These are phyloP conservation scores for Argyresthia albistria DNA, from an alignment of 2,888 invertebrate genomes.

Conservation along the genomic window DNA sequence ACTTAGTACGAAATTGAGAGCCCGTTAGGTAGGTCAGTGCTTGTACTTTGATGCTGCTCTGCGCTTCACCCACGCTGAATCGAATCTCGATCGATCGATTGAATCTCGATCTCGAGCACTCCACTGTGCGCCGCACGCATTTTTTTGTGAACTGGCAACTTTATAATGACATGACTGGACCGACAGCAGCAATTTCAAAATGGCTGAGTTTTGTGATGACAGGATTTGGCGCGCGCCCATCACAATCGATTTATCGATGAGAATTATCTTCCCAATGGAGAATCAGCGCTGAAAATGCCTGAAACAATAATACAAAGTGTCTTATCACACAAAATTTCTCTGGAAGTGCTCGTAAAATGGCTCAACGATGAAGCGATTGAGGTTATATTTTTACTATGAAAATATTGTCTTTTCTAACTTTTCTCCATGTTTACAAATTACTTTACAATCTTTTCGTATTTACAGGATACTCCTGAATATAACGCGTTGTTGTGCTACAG, in stretches of 20 bases:
- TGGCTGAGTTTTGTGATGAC: neutral
- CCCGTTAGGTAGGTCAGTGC: too few relatives aligned
- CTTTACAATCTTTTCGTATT: neutral
- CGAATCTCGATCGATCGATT: too few relatives aligned
- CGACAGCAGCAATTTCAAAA: too few relatives aligned
- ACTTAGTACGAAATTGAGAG: too few relatives aligned
- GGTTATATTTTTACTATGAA: slow-evolving; percentile 26
- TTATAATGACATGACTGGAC: neutral
- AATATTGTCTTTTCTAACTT: slow-evolving; percentile 24
- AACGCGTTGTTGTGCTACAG: slow-evolving; percentile 46
- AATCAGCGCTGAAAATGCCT: slow-evolving; percentile 43
- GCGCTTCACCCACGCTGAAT: too few relatives aligned
- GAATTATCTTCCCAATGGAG: slow-evolving; percentile 16
- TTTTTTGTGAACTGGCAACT: neutral
- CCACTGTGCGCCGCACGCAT: too few relatives aligned
- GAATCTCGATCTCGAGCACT: too few relatives aligned
- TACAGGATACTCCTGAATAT: slow-evolving; percentile 46
- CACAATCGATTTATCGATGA: slow-evolving; percentile 27
- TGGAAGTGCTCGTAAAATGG: slow-evolving; percentile 52
- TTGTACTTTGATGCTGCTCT: too few relatives aligned
- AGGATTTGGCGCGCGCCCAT: slow-evolving; percentile 11
- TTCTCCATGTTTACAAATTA: neutral
- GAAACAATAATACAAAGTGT: slow-evolving; percentile 61
- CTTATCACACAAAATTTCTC: slow-evolving; percentile 49
- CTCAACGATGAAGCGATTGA: slow-evolving; percentile 44